Percentiles rank a stretch among this genome's conserved stretches.
These are phyloP conservation scores for Pangasius krempfi DNA, from an alignment of 2,797 vertebrate species.

Conservation along the genomic window DNA sequence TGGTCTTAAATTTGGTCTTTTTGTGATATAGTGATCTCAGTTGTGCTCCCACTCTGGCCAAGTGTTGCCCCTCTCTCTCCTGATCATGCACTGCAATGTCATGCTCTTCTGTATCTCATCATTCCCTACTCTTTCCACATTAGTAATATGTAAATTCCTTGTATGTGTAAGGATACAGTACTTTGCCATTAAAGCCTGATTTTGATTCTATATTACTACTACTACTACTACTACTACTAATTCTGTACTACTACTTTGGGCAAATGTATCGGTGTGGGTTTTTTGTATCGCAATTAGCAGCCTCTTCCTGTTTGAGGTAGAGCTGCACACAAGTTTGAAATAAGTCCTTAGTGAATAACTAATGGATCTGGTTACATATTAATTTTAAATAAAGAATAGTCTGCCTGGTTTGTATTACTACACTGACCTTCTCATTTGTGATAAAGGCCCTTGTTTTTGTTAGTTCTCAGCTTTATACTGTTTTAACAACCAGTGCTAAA, in stretches of 20 bases:
- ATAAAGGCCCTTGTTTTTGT: neutral
- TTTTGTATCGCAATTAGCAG: neutral
- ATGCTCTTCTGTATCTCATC: neutral
- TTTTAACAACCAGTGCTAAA: neutral
- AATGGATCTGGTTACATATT: neutral
- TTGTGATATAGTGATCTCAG: no score
- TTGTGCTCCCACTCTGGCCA: neutral
- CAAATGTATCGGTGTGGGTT: neutral
- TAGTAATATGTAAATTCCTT: no score
- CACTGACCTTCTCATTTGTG: neutral
- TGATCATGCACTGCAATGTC: neutral
- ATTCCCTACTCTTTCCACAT: neutral
- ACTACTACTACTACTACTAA: neutral
- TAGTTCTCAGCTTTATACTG: neutral
- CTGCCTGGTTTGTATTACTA: neutral
- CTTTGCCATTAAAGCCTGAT: neutral
- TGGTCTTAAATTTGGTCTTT: no score
- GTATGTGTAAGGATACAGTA: neutral
- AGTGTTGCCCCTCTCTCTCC: neutral
- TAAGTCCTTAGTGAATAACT: neutral
- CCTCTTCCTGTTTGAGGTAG: neutral
- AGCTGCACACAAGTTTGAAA: neutral
- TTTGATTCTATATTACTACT: neutral
- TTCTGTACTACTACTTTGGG: neutral
- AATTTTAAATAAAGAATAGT: neutral